Conservation (phyloP, 2,888 invertebrate species). For the Fissipunctia ypsillon region DNA sequence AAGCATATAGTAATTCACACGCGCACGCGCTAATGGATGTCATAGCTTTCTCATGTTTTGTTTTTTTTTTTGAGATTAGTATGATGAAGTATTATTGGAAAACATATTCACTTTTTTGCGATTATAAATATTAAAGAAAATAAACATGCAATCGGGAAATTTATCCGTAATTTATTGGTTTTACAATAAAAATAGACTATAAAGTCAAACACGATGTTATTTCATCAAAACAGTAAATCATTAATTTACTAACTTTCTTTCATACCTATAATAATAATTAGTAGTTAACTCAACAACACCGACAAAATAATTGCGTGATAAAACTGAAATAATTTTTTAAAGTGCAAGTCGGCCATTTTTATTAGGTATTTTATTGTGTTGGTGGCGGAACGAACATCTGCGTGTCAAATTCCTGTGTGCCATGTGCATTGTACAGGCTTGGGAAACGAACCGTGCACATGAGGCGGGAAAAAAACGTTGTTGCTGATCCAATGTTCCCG, state of each 20-base stretch:
- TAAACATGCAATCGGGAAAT: neutral
- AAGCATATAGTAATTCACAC: constrained; percentile 73
- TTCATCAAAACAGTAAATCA: neutral
- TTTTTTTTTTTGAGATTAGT: constrained; percentile 32
- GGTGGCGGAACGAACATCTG: constrained; percentile 87
- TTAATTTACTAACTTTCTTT: neutral
- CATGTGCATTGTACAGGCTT: constrained; percentile 89
- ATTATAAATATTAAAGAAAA: constrained; percentile 4
- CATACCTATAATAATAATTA: neutral
- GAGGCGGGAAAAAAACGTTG: constrained; percentile 76
- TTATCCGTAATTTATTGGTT: neutral
- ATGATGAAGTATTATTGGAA: neutral
- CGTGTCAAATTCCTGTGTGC: constrained; percentile 89
- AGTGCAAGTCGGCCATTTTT: constrained; percentile 78
- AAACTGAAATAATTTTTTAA: constrained; percentile 59
- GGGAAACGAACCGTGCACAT: constrained; percentile 87
- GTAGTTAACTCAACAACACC: neutral
- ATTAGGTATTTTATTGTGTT: constrained; percentile 87
- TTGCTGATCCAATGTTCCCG: constrained; percentile 69
- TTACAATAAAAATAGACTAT: neutral
- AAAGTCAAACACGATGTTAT: neutral
- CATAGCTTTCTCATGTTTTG: constrained; percentile 73
- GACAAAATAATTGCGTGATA: constrained; percentile 32
- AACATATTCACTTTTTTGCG: neutral
- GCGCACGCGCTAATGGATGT: constrained; percentile 75